Base-by-base conservation (phyloP, 2,113 vertebrate species). In the Misgurnus mizolepis region DNA sequence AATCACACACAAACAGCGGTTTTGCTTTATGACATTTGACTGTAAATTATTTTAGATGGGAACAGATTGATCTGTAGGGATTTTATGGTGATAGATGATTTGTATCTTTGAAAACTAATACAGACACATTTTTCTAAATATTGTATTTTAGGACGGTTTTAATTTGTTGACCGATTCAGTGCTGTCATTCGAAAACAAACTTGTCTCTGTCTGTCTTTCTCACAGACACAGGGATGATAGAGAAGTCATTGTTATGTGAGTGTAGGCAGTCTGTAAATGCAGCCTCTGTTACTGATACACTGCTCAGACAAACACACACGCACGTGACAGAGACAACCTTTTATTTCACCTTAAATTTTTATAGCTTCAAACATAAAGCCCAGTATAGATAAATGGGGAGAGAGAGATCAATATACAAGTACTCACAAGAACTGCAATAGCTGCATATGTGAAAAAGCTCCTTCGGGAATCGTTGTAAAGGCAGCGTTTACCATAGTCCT, bases 401-500 rank as follows among this genome's bases (percentile, higher is more conserved):
- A 70, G 22, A n/a, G 39, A 49, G 68, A 41, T 60, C 10, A 43
- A 10, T 47, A 17, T n/a, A 2, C 22, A 27, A 22, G 61, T 81
- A 92, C 96, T 73, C 91, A 98, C 97, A 98, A 91, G 87, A 98
- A 98, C 92, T 98, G 97, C 84, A 98, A 94, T 8, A 95, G 89
- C 5, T 96, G 95, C 66, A 98, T 92, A 88, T 98, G 96, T 1
- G 97, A 93, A 67, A 98, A 98, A 0, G 95, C 94, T 74, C 95
- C 95, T 53, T 97, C 96, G 8, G 95, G 95, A 88, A 98, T 94
- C 34, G 95, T 93, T 0, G 93, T 94, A 86, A 98, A 98, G 22
- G 92, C 96, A 0, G 94, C 91, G 3, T 96, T 97, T 89, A 97
- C 96, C 93, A 98, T 94, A 0, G 96, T 97, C 93, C 97, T 98